A percentile compares a stretch with the other conserved stretches of the same genome.
phyloP scores from a whole-genome alignment of 2,888 invertebrate genomes.

The Cosmopolites sordidus region DNA sequence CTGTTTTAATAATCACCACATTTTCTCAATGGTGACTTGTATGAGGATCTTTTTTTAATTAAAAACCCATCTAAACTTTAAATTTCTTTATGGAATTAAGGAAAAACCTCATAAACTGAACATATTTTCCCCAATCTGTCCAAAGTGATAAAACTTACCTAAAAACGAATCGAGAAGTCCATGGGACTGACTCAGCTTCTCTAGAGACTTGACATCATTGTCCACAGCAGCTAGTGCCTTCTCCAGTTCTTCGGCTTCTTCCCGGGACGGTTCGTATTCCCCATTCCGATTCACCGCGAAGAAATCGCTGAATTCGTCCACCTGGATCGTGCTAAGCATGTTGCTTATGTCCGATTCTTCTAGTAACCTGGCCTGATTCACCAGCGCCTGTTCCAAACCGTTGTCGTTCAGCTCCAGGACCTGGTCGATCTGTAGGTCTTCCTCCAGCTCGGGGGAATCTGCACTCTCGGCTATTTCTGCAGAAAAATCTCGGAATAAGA shows the following conservation, averaged over 20 bases:
- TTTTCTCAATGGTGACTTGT: no score
- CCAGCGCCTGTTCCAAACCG: conserved; percentile 60
- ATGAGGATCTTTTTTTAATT: no score
- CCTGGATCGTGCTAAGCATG: conserved; percentile 72
- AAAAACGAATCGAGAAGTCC: conserved; percentile 59
- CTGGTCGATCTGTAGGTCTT: conserved; percentile 56
- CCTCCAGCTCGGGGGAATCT: conserved; percentile 35
- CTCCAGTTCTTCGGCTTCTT: conserved; percentile 84
- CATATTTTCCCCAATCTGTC: no score
- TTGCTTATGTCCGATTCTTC: conserved; percentile 71
- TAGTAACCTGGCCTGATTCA: conserved; percentile 61
- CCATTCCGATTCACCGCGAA: conserved; percentile 71
- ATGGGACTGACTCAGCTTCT: conserved; percentile 61
- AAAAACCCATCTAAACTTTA: no score
- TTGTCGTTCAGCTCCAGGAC: conserved; percentile 54
- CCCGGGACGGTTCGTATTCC: conserved; percentile 67
- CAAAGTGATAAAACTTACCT: no score
- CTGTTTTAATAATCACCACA: no score
- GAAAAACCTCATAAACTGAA: no score
- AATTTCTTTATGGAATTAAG: no score
- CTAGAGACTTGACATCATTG: conserved; percentile 66
- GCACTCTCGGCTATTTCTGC: no score
- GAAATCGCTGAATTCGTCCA: conserved; percentile 78
- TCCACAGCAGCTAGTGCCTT: conserved; percentile 77
- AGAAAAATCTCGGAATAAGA: no score